Conservation (phyloP, 2,797 vertebrate species). For the Nannoperca australis region DNA sequence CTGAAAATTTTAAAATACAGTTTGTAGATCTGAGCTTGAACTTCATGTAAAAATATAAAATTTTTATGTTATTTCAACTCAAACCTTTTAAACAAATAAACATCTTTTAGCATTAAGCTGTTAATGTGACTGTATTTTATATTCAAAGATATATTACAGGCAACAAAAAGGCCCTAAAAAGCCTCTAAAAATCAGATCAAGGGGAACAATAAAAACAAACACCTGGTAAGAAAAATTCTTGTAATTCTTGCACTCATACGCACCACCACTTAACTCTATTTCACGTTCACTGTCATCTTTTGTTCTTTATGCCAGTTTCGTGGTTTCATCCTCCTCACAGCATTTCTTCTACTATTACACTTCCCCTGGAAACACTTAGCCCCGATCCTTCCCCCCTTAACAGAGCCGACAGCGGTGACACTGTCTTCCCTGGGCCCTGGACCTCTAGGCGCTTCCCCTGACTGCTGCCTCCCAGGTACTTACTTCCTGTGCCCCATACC, state of each 20-base stretch:
- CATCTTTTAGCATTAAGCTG: not conserved
- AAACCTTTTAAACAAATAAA: not conserved
- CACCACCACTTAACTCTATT: not conserved
- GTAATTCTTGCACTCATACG: conserved; percentile 13
- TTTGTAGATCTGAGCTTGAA: not conserved
- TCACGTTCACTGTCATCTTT: conserved; percentile 26
- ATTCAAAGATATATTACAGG: not conserved
- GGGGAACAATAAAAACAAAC: not conserved
- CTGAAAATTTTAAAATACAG: not conserved
- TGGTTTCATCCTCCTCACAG: conserved; percentile 52
- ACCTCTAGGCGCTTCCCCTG: conserved; percentile 86
- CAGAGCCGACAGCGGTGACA: conserved; percentile 75
- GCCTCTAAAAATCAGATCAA: not conserved
- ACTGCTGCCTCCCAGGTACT: conserved; percentile 82
- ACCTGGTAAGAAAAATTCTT: conserved; percentile 20
- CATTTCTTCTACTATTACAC: conserved; percentile 57
- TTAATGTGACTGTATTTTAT: not conserved
- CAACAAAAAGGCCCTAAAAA: not conserved
- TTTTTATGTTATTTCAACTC: not conserved
- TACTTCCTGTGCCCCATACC: conserved; percentile 78
- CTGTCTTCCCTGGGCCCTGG: conserved; percentile 73
- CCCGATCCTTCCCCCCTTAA: conserved; percentile 57
- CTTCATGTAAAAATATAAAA: not conserved
- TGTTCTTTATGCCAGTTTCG: conserved; percentile 11
- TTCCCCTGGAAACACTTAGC: conserved; percentile 73